phyloP scores from a whole-genome alignment of 2,888 invertebrate species.

The Cheilosia impressa region DNA sequence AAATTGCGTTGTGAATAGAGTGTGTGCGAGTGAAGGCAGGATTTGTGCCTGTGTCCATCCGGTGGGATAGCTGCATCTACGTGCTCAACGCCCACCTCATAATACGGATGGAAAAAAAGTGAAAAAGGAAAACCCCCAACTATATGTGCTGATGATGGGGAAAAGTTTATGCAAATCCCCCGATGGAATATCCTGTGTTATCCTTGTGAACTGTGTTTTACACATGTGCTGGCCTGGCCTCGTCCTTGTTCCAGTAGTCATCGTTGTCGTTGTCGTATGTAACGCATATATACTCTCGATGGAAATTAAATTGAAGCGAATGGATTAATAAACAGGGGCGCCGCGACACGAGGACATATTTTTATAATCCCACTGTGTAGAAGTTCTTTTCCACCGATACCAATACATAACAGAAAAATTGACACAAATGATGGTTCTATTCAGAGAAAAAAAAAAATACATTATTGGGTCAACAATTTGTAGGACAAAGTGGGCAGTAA shows the following conservation, averaged over 20 bases:
- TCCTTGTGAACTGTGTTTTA: conserved; percentile 43
- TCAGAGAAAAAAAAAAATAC: not conserved
- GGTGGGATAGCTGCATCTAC: conserved; percentile 9
- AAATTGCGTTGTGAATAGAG: conserved; percentile 8
- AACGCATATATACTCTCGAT: conserved; percentile 55
- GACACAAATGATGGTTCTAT: conserved; percentile 34
- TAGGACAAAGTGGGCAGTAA: conserved; percentile 48
- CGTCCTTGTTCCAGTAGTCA: conserved; percentile 56
- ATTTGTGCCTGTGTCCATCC: conserved; percentile 33
- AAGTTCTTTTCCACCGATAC: not conserved
- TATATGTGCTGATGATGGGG: conserved; percentile 50
- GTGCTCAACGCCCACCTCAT: not conserved
- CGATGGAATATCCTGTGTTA: conserved; percentile 55
- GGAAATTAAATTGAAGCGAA: conserved; percentile 72
- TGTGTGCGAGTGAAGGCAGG: conserved; percentile 10
- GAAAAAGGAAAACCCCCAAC: conserved; percentile 5
- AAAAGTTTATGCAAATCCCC: conserved; percentile 64
- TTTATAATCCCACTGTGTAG: conserved; percentile 37
- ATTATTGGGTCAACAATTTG: conserved; percentile 43
- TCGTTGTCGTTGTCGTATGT: conserved; percentile 22
- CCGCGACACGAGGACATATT: conserved; percentile 49
- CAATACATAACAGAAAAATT: conserved; percentile 15
- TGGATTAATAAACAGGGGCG: conserved; percentile 71
- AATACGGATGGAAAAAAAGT: not conserved
- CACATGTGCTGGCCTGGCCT: conserved; percentile 43